phyloP scores from a whole-genome alignment of 64 coral and sea anemone species.

The Actinia equina region DNA sequence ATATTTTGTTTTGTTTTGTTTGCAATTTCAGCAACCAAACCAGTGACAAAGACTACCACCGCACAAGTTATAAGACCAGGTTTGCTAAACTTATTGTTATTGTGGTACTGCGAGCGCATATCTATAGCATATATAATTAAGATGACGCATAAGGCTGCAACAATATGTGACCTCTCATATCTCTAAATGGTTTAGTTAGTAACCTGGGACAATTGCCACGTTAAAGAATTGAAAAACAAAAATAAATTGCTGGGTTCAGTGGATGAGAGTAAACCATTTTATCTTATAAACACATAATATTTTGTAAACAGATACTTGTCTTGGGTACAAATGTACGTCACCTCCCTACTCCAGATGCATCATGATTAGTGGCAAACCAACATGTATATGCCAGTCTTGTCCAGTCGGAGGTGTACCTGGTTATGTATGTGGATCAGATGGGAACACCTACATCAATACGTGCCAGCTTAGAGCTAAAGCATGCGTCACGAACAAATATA shows the following conservation, averaged over 20 bases:
- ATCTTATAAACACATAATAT: too few relatives aligned
- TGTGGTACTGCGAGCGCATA: too few relatives aligned
- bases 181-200: too few relatives aligned
- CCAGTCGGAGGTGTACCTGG: not conserved
- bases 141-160: too few relatives aligned
- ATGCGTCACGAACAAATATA: not conserved
- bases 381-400: constrained; percentile 2
- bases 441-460: constrained; percentile 1
- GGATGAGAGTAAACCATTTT: too few relatives aligned
- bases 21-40: not conserved
- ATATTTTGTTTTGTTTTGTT: not conserved
- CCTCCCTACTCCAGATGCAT: constrained; percentile 16
- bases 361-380: not conserved
- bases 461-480: constrained; percentile 22
- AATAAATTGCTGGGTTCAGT: too few relatives aligned
- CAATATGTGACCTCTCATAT: too few relatives aligned
- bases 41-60: not conserved
- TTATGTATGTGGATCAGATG: constrained; percentile 32
- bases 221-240: too few relatives aligned
- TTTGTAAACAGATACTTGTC: not conserved
- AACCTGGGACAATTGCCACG: too few relatives aligned
- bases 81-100: not conserved
- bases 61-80: not conserved
- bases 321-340: not conserved
- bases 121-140: too few relatives aligned